Conservation (phyloP, 2,113 vertebrate species). For the Sphaerodactylus townsendi region DNA sequence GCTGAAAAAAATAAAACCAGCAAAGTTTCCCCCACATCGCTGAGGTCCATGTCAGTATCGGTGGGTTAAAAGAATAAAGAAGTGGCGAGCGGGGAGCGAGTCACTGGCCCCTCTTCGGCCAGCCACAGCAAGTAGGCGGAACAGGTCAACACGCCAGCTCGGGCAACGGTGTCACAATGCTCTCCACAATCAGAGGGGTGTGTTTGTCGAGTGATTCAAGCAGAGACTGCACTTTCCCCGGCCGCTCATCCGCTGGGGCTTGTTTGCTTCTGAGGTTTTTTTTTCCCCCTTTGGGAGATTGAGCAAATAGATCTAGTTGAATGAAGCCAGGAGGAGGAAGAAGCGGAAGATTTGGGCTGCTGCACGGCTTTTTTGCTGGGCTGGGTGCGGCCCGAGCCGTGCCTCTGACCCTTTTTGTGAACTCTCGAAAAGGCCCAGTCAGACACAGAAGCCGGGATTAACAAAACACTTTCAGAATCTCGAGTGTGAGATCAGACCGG, state of each 20-base stretch:
- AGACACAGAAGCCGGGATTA: fast-evolving
- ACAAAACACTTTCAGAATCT: fast-evolving
- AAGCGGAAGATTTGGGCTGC: background rate
- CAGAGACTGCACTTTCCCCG: background rate
- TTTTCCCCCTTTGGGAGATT: background rate
- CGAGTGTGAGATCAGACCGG: background rate
- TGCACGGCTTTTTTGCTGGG: background rate
- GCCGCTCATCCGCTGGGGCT: fast-evolving
- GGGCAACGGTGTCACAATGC: constrained; percentile 8
- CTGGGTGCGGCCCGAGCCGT: constrained; percentile 17
- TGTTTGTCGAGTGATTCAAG: constrained; percentile 52
- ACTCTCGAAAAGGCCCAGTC: fast-evolving
- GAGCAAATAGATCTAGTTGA: constrained; percentile 26
- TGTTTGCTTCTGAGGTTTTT: background rate
- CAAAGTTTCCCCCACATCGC: too few relatives aligned
- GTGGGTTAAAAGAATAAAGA: background rate
- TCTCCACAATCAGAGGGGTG: constrained; percentile 20
- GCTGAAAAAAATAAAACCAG: too few relatives aligned
- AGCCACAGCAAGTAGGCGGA: background rate
- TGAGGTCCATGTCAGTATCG: background rate
- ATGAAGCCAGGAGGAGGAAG: background rate
- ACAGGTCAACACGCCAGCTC: constrained; percentile 9
- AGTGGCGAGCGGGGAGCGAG: background rate
- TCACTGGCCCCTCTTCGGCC: background rate
- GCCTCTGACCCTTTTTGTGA: background rate